Conservation (phyloP, 2,113 vertebrate species). For the Prochilodus magdalenae region DNA sequence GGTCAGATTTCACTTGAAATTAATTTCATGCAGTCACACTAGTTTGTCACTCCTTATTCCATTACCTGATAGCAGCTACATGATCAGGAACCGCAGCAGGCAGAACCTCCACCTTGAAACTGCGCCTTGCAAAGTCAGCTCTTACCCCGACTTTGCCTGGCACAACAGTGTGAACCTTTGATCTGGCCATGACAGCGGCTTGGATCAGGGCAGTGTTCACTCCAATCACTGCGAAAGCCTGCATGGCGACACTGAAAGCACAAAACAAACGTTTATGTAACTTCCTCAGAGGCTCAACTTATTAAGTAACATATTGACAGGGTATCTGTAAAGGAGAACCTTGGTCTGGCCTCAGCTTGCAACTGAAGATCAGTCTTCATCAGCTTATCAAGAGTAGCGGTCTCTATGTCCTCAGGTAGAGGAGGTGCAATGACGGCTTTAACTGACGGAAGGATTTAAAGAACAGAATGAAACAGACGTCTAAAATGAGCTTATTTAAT, state of each 20-base stretch:
- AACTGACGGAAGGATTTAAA: conserved; percentile 54
- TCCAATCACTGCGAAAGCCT: conserved; percentile 79
- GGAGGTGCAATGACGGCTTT: conserved; percentile 61
- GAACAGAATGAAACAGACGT: background rate
- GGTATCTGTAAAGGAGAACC: conserved; percentile 53
- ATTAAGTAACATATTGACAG: background rate
- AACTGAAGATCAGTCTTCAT: conserved; percentile 67
- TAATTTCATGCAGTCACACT: background rate
- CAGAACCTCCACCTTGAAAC: conserved; percentile 77
- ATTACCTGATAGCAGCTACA: conserved; percentile 74
- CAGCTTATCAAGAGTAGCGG: conserved; percentile 60
- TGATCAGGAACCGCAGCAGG: conserved; percentile 74
- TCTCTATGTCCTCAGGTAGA: conserved; percentile 66
- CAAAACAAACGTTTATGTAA: background rate
- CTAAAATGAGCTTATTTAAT: background rate
- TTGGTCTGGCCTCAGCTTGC: conserved; percentile 71
- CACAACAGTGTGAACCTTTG: conserved; percentile 59
- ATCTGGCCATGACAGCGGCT: conserved; percentile 72
- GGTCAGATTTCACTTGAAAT: background rate
- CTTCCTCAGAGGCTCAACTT: background rate
- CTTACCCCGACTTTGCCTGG: conserved; percentile 75
- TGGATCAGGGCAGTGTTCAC: conserved; percentile 83
- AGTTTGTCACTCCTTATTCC: background rate
- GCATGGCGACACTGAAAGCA: conserved; percentile 70
- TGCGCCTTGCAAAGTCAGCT: conserved; percentile 73